Conservation (phyloP, 1,140 invertebrate genomes). For the Apolygus lucorum region DNA sequence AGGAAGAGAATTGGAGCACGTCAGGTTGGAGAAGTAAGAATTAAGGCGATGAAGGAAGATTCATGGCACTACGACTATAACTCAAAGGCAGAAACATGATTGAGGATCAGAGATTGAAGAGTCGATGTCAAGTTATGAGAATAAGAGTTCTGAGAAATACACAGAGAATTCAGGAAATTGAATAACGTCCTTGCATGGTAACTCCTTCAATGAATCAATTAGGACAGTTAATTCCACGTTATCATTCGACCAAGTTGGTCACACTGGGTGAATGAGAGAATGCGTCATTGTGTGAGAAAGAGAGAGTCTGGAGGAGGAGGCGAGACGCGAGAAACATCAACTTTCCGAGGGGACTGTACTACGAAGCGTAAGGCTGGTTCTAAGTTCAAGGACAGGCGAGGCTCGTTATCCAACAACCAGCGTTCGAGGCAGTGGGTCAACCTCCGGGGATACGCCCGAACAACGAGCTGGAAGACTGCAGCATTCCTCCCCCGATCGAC, state of each 20-base stretch:
- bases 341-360: conserved; percentile 11
- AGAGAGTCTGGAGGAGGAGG: neutral
- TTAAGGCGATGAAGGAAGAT: too few relatives aligned
- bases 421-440: neutral
- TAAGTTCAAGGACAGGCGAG: conserved; percentile 18
- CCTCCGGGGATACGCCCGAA: neutral
- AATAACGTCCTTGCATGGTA: too few relatives aligned
- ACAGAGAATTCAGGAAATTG: too few relatives aligned
- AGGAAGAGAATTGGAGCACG: too few relatives aligned
- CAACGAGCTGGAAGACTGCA: neutral
- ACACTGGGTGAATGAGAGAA: neutral
- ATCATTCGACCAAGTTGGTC: neutral
- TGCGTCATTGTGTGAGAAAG: neutral
- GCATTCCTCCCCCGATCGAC: neutral
- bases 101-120: too few relatives aligned
- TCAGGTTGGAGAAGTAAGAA: too few relatives aligned
- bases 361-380: conserved; percentile 19
- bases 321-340: neutral
- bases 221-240: neutral
- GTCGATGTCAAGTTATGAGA: too few relatives aligned
- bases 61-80: too few relatives aligned
- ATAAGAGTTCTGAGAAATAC: too few relatives aligned
- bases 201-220: neutral
- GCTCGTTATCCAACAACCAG: conserved; percentile 13
- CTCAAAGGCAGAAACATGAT: too few relatives aligned